phyloP scores from a whole-genome alignment of 2,797 vertebrate genomes.

The Urosaurus nigricauda region DNA sequence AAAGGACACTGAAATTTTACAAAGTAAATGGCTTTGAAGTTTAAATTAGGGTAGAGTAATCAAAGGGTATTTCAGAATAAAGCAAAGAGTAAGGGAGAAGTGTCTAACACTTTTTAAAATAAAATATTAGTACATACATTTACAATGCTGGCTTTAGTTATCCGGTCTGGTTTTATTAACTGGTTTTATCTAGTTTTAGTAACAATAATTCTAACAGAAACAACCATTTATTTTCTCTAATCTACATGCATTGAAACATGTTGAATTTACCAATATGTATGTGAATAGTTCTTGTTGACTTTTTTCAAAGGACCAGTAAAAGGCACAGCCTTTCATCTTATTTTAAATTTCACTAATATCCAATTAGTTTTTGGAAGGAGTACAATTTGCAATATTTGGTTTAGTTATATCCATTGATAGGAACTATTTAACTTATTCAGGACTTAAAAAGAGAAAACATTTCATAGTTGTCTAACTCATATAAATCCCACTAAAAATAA shows the following conservation, averaged over 20 bases:
- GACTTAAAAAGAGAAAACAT: background rate
- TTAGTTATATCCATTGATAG: background rate
- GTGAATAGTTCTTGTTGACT: background rate
- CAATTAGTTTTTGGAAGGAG: slow-evolving; percentile 4
- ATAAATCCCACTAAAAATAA: slow-evolving; percentile 12
- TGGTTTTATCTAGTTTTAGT: background rate
- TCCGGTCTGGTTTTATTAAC: background rate
- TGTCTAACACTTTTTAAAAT: background rate
- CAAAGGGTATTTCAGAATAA: background rate
- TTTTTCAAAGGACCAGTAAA: background rate
- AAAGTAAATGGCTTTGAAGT: background rate
- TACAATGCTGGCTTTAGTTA: background rate
- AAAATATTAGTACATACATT: background rate
- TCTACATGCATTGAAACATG: background rate
- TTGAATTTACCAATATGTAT: no score
- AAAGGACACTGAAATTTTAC: background rate
- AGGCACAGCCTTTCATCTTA: background rate
- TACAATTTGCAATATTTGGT: background rate
- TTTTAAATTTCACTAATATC: slow-evolving; percentile 10
- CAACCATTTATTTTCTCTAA: background rate
- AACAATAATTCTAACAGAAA: background rate
- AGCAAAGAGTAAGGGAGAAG: background rate
- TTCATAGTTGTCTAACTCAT: background rate
- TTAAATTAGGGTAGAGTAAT: background rate
- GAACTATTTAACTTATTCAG: slow-evolving; percentile 31